Evolutionary conservation across 2,888 invertebrate genomes (phyloP), one percentile per base, ranked within the genome.

Genomic region (Leptogaster cylindrica): DNA sequence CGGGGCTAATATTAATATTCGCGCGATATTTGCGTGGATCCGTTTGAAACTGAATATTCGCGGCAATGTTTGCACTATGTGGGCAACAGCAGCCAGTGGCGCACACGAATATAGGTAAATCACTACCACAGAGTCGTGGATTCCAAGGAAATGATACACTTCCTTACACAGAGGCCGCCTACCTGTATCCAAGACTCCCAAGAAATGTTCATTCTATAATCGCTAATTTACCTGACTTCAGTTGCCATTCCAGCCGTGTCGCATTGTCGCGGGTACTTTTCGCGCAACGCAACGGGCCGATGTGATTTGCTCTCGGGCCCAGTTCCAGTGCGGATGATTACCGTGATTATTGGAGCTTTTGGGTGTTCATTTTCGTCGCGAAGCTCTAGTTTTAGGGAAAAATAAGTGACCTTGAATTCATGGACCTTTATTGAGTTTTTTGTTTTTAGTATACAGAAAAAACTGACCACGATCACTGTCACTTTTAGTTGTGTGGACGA

Each of bases 321-420:
- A 16, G 25, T 25, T 36, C 27, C 39, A 5, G 14, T 39, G 58
- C 23, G 12, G 23, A 14, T 23, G 58, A 28, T 23, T 58, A 7
- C 25, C 58, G 39, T 20, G 39, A 14, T 58, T 25, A 52, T 14
- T 31, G 31, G n/a, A 16, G 51, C 20, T 51, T 51, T 51, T 12
- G n/a, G n/a, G n/a, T 28, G 51, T 28, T 14, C 27, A 12, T 18
- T 51, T 44, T 18, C 27, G 51, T 25, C 27, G 10, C 25, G 25
- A 58, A 58, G 63, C 44, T 63, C 44, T 63, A 63, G 63, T 44
- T 63, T 63, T 63, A 63, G 63, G 63, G 63, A 46, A 63, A 63
- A 46, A 31, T 63, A 27, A 46, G n/a, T 25, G 46, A 31, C 46
- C 44, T 63, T 63, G 63, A 63, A n/a, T 28, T 46, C 44, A 5